Evolutionary conservation across 2,797 vertebrate genomes (phyloP), one percentile per base, ranked within the genome.

Genomic region (Chloroceryle amazona): DNA sequence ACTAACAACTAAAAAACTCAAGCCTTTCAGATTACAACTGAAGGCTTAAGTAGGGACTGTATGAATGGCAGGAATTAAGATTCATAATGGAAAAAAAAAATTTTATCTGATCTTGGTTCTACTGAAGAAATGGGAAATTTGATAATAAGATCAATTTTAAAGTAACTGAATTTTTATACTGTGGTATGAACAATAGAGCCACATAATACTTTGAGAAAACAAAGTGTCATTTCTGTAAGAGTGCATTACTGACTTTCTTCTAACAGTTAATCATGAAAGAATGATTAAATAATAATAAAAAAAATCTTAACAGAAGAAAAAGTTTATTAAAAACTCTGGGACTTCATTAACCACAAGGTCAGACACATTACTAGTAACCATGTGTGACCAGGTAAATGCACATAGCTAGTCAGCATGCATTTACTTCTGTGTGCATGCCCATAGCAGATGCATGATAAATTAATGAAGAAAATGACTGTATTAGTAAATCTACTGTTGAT

Each of bases 401-500:
- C 2, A 1, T 26, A 78, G 19, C 5, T 52, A 72, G 23, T 25
- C 71, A 87, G 37, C 37, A 37, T 0, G 2, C 0, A 0, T 70
- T 88, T 75, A 26, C 29, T 91, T 87, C 31, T 41, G 1, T 46
- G 31, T 60, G 9, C 13, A 9, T 19, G 35, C 60, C 63, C 65
- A 49, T 15, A 55, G 21, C 37, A 90, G 72, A 76, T 20, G 35
- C 26, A 37, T 29, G 29, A 33, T 79, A 90, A 94, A 88, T 86
- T 28, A 86, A 25, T 57, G 42, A 81, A 93, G 33, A 6, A 84
- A 90, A 84, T 62, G 2, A 16, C 49, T 47, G 4, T 29, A 72
- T 61, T 81, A 94, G 86, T 87, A 81, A 81, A 75, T 79, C 20
- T 37, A 42, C 54, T 47, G 16, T 49, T 90, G 76, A 70, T 67